A percentile compares a stretch with the other conserved stretches of the same genome.
Conservation (phyloP, 1,140 invertebrate genomes). For the Vanessa tameamea region DNA sequence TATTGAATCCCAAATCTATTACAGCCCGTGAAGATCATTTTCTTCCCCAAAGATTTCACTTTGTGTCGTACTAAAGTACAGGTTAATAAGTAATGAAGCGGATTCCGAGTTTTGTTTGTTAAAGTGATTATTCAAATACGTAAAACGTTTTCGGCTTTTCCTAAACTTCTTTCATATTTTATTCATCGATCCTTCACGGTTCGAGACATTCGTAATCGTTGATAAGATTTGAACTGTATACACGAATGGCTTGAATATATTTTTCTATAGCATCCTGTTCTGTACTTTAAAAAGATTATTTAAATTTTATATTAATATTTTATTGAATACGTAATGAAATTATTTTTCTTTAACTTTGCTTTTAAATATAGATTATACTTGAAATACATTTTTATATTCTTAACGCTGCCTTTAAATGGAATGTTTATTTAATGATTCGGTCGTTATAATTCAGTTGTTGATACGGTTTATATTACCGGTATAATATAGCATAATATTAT, state of each 20-base stretch:
- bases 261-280: conserved; percentile 8
- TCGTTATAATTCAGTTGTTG: not conserved
- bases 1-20: conserved; percentile 6
- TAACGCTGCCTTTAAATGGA: not conserved
- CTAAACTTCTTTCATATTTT: conserved; percentile 79
- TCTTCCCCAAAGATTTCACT: conserved; percentile 28
- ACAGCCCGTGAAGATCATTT: conserved; percentile 13
- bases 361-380: not conserved
- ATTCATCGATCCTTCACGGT: conserved; percentile 77
- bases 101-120: conserved; percentile 78
- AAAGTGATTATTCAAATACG: conserved; percentile 81
- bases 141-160: conserved; percentile 77
- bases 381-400: not conserved
- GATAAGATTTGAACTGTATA: conserved; percentile 54
- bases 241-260: conserved; percentile 18
- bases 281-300: conserved; percentile 22
- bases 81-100: conserved; percentile 79
- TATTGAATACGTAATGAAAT: conserved; percentile 13
- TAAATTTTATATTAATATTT: conserved; percentile 25
- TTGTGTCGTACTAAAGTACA: conserved; percentile 59
- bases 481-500: not conserved
- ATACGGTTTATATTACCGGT: not conserved
- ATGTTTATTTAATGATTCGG: too few relatives aligned
- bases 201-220: conserved; percentile 71
- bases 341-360: conserved; percentile 12